Evolutionary conservation across 2,888 invertebrate species (phyloP).

Genomic region (Hyposoter didymator): DNA sequence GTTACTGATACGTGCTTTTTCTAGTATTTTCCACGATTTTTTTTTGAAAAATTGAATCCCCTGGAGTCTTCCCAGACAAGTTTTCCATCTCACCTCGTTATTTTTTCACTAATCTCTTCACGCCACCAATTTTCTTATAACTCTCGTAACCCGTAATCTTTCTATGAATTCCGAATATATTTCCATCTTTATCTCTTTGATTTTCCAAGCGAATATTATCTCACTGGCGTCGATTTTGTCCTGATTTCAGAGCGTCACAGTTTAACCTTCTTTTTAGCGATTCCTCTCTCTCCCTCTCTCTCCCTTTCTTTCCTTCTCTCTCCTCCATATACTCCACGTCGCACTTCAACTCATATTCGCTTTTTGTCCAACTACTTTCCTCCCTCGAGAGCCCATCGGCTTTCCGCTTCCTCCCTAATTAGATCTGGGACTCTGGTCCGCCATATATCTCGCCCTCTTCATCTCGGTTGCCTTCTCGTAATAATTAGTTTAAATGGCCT

Average conservation of each 20-base stretch:
- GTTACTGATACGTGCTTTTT: neutral
- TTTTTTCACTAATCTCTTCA: slow-evolving; percentile 3
- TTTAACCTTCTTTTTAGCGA: slow-evolving; percentile 6
- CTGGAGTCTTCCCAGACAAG: neutral
- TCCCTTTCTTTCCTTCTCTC: slow-evolving; percentile 33
- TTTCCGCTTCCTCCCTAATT: slow-evolving; percentile 72
- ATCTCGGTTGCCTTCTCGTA: slow-evolving; percentile 53
- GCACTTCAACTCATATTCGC: slow-evolving; percentile 23
- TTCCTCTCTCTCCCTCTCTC: slow-evolving; percentile 10
- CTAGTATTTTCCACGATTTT: no score
- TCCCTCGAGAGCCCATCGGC: slow-evolving; percentile 67
- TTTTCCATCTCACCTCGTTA: neutral
- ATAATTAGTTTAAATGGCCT: slow-evolving; percentile 78
- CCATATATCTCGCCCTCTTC: slow-evolving; percentile 16
- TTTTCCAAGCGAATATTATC: slow-evolving; percentile 49
- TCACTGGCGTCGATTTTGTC: slow-evolving; percentile 52
- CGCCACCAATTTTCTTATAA: neutral
- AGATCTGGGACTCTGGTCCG: slow-evolving; percentile 71
- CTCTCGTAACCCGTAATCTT: neutral
- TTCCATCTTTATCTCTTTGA: slow-evolving; percentile 30
- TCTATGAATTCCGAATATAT: neutral
- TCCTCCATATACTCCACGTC: slow-evolving; percentile 2
- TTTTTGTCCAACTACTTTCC: slow-evolving; percentile 15
- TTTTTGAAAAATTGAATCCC: no score
- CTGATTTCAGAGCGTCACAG: slow-evolving; percentile 50